Evolutionary conservation across 1,140 invertebrate species (phyloP), one percentile per base, ranked within the genome.

Genomic region (Pantala flavescens): DNA sequence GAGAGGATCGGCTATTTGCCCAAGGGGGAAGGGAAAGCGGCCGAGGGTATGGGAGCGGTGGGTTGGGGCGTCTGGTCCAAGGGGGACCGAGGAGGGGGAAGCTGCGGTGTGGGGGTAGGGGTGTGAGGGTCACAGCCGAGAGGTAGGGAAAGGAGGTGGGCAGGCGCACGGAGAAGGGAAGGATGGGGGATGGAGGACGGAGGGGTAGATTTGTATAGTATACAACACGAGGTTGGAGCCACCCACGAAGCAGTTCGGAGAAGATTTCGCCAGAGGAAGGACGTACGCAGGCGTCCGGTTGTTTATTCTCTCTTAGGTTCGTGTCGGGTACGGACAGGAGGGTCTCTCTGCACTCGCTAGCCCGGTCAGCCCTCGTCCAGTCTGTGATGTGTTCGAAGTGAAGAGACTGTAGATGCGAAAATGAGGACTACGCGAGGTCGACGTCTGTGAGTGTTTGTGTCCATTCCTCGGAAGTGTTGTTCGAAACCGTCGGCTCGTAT

Each of bases 141-240:
- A 9, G 9, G 28, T 36, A 9, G 3, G 28, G 28, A 36, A 36
- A 36, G 49, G n/a, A 21, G n/a, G 49, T 63, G 49, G 49, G 49
- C 3, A 3, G 16, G 49, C 2, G 49, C 5, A 63, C 49, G 3
- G 49, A 36, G 49, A 63, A 12, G 12, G 49, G 49, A 63, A 63
- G 49, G 28, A 36, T 36, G 49, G 49, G 49, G 12, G 49, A 21
- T 21, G 14, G 49, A 63, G 49, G 12, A 19, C 49, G 49, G 49
- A 63, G 49, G 49, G 49, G 49, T 63, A 63, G 49, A 63, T 63
- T 63, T 63, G 49, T 63, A 63, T 16, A 63, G 49, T 63, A 63
- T 63, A 63, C 49, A 63, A 63, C 49, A 63, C 49, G 49, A 63
- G 49, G 49, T 63, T 63, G 16, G 49, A 19, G 49, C 49, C 49